These are phyloP conservation scores for Diorhabda carinulata DNA, from an alignment of 1,140 invertebrate genomes.

Conservation along the genomic window DNA sequence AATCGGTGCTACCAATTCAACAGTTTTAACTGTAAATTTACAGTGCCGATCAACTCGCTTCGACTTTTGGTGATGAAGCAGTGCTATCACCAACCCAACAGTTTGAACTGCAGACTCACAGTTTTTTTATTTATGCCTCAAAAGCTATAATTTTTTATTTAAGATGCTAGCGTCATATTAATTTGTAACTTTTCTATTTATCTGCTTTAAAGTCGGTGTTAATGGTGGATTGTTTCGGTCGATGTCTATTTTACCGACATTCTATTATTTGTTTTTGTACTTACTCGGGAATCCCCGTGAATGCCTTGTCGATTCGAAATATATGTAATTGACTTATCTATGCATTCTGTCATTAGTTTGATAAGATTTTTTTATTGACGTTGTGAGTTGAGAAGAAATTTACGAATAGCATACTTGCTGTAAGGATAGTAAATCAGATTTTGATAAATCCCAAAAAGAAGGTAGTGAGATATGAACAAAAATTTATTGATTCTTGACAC, in stretches of 20 bases:
- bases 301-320: neutral
- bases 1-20: neutral
- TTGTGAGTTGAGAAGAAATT: neutral
- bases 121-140: constrained; percentile 4
- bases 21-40: constrained; percentile 10
- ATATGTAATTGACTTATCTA: too few species aligned
- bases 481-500: constrained; percentile 6
- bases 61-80: too few species aligned
- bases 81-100: too few species aligned
- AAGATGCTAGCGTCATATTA: constrained; percentile 5
- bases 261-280: neutral
- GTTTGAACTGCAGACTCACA: too few species aligned
- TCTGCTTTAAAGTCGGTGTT: neutral
- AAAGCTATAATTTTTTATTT: constrained; percentile 6
- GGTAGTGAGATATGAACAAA: constrained; percentile 4
- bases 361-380: neutral
- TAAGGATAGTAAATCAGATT: neutral
- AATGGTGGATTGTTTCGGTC: neutral
- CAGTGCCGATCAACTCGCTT: neutral
- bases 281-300: neutral
- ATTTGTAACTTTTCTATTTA: too few species aligned
- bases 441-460: constrained; percentile 9
- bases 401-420: constrained; percentile 1
- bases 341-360: too few species aligned
- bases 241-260: neutral